Percentiles rank a stretch among this genome's conserved stretches.
Conservation (phyloP, 2,888 invertebrate genomes). For the Cosmopolites sordidus region DNA sequence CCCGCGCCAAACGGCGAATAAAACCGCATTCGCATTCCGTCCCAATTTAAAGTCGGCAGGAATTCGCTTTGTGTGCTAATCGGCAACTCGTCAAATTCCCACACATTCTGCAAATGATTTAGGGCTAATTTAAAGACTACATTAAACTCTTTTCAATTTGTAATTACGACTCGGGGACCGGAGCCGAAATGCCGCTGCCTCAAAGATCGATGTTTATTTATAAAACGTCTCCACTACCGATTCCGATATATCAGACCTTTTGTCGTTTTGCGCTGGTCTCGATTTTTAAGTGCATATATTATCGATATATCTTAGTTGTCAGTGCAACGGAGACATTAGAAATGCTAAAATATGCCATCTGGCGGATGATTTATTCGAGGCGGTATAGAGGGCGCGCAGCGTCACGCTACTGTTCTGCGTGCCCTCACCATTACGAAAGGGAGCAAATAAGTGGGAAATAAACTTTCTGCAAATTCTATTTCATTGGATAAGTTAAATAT, state of each 20-base stretch:
- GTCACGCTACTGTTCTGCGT: constrained; percentile 6
- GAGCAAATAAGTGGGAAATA: constrained; percentile 22
- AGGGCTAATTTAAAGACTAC: constrained; percentile 34
- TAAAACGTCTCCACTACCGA: constrained; percentile 21
- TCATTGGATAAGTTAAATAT: too few species aligned
- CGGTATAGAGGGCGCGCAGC: constrained; percentile 23
- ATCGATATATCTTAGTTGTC: constrained; percentile 49
- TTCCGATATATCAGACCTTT: constrained; percentile 34
- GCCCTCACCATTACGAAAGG: constrained; percentile 1
- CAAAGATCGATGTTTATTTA: constrained; percentile 31
- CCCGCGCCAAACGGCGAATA: too few species aligned
- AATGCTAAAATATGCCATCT: constrained; percentile 52
- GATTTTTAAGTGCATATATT: constrained; percentile 48
- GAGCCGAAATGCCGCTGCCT: constrained; percentile 24
- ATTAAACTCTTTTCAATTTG: constrained; percentile 37
- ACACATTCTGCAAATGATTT: constrained; percentile 28
- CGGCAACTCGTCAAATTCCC: constrained; percentile 27
- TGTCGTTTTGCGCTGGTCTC: constrained; percentile 31
- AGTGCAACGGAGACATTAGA: constrained; percentile 47
- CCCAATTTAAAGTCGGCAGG: constrained; percentile 2
- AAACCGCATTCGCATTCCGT: not conserved
- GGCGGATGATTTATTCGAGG: constrained; percentile 47
- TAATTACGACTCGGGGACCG: constrained; percentile 31
- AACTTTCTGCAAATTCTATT: constrained; percentile 6
- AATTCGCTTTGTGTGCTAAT: constrained; percentile 23